phyloP scores from a whole-genome alignment of 2,888 invertebrate genomes.

The Achlya flavicornis region DNA sequence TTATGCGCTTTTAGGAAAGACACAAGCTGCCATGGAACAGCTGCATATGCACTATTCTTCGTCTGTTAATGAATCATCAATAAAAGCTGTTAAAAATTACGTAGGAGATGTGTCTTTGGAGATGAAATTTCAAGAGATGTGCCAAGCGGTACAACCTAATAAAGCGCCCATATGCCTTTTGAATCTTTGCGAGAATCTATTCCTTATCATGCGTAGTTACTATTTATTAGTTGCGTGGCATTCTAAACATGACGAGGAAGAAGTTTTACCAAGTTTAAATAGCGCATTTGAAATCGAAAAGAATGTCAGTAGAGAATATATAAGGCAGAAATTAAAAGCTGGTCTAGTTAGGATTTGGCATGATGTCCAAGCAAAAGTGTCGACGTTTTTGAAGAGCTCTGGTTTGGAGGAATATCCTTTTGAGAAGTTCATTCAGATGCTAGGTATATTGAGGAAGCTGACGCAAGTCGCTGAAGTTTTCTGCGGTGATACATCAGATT shows the following conservation, averaged over 20 bases:
- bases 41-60: conserved; percentile 97
- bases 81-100: conserved; percentile 83
- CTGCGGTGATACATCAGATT: conserved; percentile 93
- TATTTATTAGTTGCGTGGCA: conserved; percentile 92
- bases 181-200: conserved; percentile 93
- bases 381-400: conserved; percentile 89
- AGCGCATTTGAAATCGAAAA: conserved; percentile 84
- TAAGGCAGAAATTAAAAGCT: conserved; percentile 94
- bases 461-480: conserved; percentile 96
- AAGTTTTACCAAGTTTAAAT: conserved; percentile 45
- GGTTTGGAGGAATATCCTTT: conserved; percentile 94
- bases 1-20: conserved; percentile 94
- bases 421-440: conserved; percentile 96
- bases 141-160: conserved; percentile 80
- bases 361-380: conserved; percentile 96
- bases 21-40: conserved; percentile 96
- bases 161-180: conserved; percentile 87
- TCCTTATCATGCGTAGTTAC: conserved; percentile 91
- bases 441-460: conserved; percentile 93
- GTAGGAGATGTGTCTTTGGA: conserved; percentile 56
- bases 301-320: conserved; percentile 89
- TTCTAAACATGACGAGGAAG: conserved; percentile 74
- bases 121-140: conserved; percentile 91
- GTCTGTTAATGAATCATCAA: conserved; percentile 92
- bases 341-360: conserved; percentile 95